Evolutionary conservation across 53 echinoderm and acorn worm genomes (phyloP).

Genomic region (Luidia sarsii): DNA sequence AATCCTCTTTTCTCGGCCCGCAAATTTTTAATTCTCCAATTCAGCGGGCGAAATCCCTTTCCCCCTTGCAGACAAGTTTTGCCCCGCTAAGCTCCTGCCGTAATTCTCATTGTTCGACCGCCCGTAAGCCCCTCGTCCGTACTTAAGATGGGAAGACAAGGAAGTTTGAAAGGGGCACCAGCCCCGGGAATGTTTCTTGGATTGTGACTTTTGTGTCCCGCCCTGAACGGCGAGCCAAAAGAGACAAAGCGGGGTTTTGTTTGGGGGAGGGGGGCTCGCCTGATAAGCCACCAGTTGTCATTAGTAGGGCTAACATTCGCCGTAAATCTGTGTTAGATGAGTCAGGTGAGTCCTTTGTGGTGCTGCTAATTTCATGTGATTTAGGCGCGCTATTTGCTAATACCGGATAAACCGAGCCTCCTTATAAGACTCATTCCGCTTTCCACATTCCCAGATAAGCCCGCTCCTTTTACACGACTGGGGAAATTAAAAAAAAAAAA

Average conservation of each 20-base stretch:
- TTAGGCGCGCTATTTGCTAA: neutral
- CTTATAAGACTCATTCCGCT: no score
- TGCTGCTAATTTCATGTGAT: neutral
- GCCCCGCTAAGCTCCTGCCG: neutral
- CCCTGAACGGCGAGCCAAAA: no score
- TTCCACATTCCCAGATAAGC: no score
- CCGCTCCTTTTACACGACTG: no score
- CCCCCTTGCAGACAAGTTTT: neutral
- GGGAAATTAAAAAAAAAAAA: no score
- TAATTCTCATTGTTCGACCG: neutral
- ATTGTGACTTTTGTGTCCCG: conserved; percentile 14
- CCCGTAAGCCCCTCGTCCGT: conserved; percentile 1
- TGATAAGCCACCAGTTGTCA: conserved; percentile 37
- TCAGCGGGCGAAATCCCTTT: conserved; percentile 9
- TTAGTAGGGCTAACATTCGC: conserved; percentile 5
- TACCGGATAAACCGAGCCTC: no score
- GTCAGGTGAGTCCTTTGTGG: neutral
- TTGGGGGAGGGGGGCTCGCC: neutral
- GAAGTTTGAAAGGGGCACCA: conserved; percentile 42
- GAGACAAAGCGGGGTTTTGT: neutral
- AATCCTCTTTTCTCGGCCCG: conserved; percentile 25
- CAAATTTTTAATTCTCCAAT: conserved; percentile 30
- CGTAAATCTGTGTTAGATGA: conserved; percentile 17
- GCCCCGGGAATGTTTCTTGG: conserved; percentile 7
- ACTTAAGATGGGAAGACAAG: conserved; percentile 7